Evolutionary conservation across 2,888 invertebrate genomes (phyloP).

Genomic region (Pseudoips prasinana): DNA sequence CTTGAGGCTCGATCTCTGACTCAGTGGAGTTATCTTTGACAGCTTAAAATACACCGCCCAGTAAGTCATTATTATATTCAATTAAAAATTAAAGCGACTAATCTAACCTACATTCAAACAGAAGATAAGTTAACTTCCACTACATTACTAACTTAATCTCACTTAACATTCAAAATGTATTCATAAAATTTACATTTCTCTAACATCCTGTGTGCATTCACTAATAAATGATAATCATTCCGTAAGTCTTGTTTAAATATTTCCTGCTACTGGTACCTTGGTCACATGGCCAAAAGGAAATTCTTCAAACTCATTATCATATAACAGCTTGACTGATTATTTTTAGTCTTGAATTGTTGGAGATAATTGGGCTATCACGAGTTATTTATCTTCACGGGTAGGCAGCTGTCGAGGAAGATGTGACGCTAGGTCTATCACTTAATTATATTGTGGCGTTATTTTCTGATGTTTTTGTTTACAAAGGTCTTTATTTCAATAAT

Average conservation of each 20-base stretch:
- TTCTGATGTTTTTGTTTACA: no score
- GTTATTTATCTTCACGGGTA: slow-evolving; percentile 18
- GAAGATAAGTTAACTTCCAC: neutral
- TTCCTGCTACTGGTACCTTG: slow-evolving; percentile 66
- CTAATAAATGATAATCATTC: slow-evolving; percentile 75
- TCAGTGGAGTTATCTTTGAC: no score
- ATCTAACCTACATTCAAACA: no score
- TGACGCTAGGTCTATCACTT: slow-evolving; percentile 8
- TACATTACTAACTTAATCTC: neutral
- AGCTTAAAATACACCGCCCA: no score
- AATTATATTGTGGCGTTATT: slow-evolving; percentile 2
- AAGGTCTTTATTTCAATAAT: no score
- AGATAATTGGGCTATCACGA: slow-evolving; percentile 26
- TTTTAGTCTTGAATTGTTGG: slow-evolving; percentile 23
- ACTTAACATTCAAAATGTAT: slow-evolving; percentile 20
- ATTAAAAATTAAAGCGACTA: no score
- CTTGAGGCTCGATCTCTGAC: no score
- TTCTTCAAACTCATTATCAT: slow-evolving; percentile 69
- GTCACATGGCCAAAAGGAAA: slow-evolving; percentile 45
- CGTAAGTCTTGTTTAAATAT: slow-evolving; percentile 68
- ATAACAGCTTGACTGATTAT: slow-evolving; percentile 54
- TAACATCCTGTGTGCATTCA: slow-evolving; percentile 10
- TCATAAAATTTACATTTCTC: slow-evolving; percentile 46
- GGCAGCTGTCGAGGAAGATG: slow-evolving; percentile 6
- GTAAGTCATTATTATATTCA: no score